phyloP scores from a whole-genome alignment of 2,113 vertebrate genomes.

The Trochalopteron elliotii region DNA sequence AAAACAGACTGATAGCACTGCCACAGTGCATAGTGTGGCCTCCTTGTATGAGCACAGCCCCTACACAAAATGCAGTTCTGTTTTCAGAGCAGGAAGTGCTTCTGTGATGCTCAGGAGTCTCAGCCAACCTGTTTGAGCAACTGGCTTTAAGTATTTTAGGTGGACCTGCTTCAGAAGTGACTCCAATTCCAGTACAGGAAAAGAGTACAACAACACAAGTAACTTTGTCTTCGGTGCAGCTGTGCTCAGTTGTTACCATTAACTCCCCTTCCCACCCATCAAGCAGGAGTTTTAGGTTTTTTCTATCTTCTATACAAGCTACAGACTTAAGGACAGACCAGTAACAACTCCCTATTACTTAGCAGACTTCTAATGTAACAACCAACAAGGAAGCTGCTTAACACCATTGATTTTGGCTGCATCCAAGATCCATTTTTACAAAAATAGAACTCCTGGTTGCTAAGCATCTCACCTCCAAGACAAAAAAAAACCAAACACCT shows the following conservation, averaged over 20 bases:
- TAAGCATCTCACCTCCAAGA: background rate
- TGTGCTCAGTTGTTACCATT: background rate
- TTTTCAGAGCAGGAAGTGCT: background rate
- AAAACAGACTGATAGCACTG: background rate
- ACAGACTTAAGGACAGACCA: background rate
- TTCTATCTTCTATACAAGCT: background rate
- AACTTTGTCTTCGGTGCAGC: background rate
- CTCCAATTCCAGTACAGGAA: background rate
- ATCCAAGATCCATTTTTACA: background rate
- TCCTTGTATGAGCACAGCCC: background rate
- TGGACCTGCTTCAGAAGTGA: background rate
- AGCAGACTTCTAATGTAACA: background rate
- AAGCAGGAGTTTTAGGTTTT: background rate
- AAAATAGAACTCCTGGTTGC: conserved; percentile 11
- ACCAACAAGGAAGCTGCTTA: background rate
- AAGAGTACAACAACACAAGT: background rate
- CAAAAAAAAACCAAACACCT: background rate
- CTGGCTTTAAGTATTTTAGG: background rate
- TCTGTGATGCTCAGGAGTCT: background rate
- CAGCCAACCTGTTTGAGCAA: background rate
- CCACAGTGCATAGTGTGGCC: rapidly evolving
- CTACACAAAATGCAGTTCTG: background rate
- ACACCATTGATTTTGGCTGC: background rate
- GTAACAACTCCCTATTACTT: background rate
- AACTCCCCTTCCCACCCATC: background rate